A percentile compares a stretch with the other conserved stretches of the same genome.
Evolutionary conservation across 2,888 invertebrate genomes (phyloP).

Genomic region (Macropis europaea): DNA sequence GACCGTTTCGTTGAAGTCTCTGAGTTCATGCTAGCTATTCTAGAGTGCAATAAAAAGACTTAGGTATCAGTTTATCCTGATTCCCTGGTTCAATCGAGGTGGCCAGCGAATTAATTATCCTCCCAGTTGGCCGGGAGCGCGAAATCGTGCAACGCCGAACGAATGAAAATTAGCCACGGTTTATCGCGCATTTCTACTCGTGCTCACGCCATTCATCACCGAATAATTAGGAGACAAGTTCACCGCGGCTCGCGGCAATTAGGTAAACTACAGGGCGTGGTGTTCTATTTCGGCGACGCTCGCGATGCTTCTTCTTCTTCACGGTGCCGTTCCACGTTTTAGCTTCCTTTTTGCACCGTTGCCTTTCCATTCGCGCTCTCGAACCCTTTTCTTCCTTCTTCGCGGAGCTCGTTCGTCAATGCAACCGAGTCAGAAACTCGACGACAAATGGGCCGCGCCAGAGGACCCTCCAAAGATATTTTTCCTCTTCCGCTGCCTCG

Average conservation of each 20-base stretch:
- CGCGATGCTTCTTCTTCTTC: slow-evolving; percentile 36
- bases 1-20: slow-evolving; percentile 12
- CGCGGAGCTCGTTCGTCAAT: slow-evolving; percentile 70
- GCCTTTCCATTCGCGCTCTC: slow-evolving; percentile 37
- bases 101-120: slow-evolving; percentile 55
- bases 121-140: slow-evolving; percentile 22
- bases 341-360: slow-evolving; percentile 33
- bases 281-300: slow-evolving; percentile 75
- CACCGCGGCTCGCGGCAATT: slow-evolving; percentile 76
- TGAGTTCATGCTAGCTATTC: neutral
- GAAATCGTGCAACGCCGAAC: slow-evolving; percentile 53
- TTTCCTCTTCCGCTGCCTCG: slow-evolving; percentile 35
- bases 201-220: slow-evolving; percentile 72
- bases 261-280: slow-evolving; percentile 78
- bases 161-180: slow-evolving; percentile 73
- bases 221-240: slow-evolving; percentile 79
- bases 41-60: slow-evolving; percentile 34
- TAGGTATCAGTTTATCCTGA: slow-evolving; percentile 15
- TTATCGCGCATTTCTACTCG: slow-evolving; percentile 70
- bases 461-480: slow-evolving; percentile 46
- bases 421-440: slow-evolving; percentile 68
- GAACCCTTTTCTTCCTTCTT: slow-evolving; percentile 61
- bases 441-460: slow-evolving; percentile 68
- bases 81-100: slow-evolving; percentile 35
- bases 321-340: slow-evolving; percentile 18